These are phyloP conservation scores for Microctenopoma steveboyesi DNA, from an alignment of 2,797 vertebrate genomes.

Conservation along the genomic window DNA sequence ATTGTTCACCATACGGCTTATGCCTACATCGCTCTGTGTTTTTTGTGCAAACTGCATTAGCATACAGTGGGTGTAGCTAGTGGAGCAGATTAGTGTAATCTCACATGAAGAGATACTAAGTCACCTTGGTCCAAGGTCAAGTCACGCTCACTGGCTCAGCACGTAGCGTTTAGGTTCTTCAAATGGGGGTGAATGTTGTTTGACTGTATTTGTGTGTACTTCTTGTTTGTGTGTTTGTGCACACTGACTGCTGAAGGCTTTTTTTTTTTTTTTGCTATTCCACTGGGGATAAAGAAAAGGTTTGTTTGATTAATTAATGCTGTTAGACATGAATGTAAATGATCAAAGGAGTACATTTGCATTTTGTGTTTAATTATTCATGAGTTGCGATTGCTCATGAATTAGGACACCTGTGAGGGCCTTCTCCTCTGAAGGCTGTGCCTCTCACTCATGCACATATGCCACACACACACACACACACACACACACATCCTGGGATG, in stretches of 20 bases:
- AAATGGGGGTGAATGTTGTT: slow-evolving; percentile 61
- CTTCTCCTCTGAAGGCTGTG: slow-evolving; percentile 47
- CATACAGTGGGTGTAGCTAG: slow-evolving; percentile 22
- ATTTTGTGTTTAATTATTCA: slow-evolving; percentile 81
- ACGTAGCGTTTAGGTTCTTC: slow-evolving; percentile 48
- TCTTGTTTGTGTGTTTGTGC: slow-evolving; percentile 28
- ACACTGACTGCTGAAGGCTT: slow-evolving; percentile 44
- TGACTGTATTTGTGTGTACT: slow-evolving; percentile 31
- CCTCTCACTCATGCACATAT: slow-evolving; percentile 44
- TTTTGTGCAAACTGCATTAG: slow-evolving; percentile 39
- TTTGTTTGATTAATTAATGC: slow-evolving; percentile 85
- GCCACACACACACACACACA: background rate
- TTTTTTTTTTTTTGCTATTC: slow-evolving; percentile 47
- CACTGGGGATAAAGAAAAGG: slow-evolving; percentile 76
- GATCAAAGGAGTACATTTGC: slow-evolving; percentile 81
- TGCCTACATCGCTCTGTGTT: background rate
- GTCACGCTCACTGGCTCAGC: slow-evolving; percentile 28
- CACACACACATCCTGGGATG: slow-evolving; percentile 55
- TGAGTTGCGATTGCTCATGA: slow-evolving; percentile 75
- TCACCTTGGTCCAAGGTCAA: slow-evolving; percentile 50
- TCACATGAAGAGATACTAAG: slow-evolving; percentile 40
- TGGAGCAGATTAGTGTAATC: slow-evolving; percentile 44
- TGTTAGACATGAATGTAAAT: slow-evolving; percentile 81
- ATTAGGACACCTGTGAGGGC: slow-evolving; percentile 79
- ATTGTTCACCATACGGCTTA: slow-evolving; percentile 6